phyloP scores from a whole-genome alignment of 2,113 vertebrate species.

The Cyprinodon variegatus region DNA sequence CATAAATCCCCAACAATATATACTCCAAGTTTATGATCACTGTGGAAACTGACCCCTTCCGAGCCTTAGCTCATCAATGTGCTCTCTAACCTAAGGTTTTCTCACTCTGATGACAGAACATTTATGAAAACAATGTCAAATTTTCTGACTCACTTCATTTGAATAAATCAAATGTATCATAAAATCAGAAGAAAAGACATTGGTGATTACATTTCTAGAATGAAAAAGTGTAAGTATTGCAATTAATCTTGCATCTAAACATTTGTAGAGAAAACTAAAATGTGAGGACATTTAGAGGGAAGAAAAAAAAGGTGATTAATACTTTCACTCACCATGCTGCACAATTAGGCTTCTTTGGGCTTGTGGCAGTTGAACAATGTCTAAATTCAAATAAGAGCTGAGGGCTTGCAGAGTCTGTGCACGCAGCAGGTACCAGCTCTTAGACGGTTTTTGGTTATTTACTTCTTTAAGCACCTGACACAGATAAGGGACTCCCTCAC shows the following conservation, averaged over 20 bases:
- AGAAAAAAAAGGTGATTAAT: background rate
- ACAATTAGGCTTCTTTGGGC: slow-evolving; percentile 75
- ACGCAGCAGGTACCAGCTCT: slow-evolving; percentile 88
- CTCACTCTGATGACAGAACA: no score
- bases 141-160: background rate
- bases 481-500: slow-evolving; percentile 78
- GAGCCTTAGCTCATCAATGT: no score
- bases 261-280: background rate
- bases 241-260: background rate
- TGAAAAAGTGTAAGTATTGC: background rate
- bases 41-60: no score
- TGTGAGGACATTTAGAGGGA: background rate
- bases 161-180: no score
- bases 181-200: no score
- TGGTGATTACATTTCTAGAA: no score
- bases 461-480: slow-evolving; percentile 82
- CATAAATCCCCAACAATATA: no score
- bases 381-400: slow-evolving; percentile 83
- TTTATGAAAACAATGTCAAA: no score
- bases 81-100: no score
- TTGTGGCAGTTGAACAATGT: slow-evolving; percentile 67
- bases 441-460: slow-evolving; percentile 80
- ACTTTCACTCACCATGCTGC: slow-evolving; percentile 75
- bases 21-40: no score
- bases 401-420: slow-evolving; percentile 82